Percentiles rank a stretch among this genome's conserved stretches.
phyloP scores from a whole-genome alignment of 2,113 vertebrate species.

The Lepisosteus osseus region DNA sequence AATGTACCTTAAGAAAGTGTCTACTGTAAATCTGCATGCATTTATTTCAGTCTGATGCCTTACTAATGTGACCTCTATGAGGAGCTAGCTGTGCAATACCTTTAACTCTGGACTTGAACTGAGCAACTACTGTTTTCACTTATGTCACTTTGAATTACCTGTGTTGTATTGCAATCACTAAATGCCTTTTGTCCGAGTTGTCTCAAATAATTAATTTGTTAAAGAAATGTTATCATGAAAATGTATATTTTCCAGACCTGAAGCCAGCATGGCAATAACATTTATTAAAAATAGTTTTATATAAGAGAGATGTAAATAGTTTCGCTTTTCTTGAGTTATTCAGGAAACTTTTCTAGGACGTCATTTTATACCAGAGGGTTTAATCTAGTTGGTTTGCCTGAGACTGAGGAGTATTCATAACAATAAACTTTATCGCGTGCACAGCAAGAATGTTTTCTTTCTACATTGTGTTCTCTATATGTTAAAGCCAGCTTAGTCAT shows the following conservation, averaged over 20 bases:
- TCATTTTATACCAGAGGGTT: too few relatives aligned
- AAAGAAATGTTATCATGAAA: not conserved
- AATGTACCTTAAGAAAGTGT: conserved; percentile 33
- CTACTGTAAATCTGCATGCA: conserved; percentile 36
- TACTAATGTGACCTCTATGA: conserved; percentile 81
- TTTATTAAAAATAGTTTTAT: not conserved
- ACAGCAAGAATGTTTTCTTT: too few relatives aligned
- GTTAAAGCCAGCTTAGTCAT: too few relatives aligned
- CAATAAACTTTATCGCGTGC: too few relatives aligned
- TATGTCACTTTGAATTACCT: conserved; percentile 24
- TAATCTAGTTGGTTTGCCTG: not conserved
- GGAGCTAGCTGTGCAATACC: conserved; percentile 86
- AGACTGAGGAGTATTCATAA: not conserved
- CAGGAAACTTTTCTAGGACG: too few relatives aligned
- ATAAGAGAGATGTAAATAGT: conserved; percentile 13
- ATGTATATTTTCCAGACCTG: not conserved
- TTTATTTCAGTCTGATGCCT: conserved; percentile 41
- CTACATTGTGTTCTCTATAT: too few relatives aligned
- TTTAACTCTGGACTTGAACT: conserved; percentile 79
- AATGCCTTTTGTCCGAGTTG: not conserved
- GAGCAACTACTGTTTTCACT: conserved; percentile 54
- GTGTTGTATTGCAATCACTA: conserved; percentile 12
- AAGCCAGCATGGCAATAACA: not conserved
- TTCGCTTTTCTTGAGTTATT: conserved; percentile 9
- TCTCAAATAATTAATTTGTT: not conserved